Base-by-base conservation (phyloP, 2,113 vertebrate species). In the Pica pica region DNA sequence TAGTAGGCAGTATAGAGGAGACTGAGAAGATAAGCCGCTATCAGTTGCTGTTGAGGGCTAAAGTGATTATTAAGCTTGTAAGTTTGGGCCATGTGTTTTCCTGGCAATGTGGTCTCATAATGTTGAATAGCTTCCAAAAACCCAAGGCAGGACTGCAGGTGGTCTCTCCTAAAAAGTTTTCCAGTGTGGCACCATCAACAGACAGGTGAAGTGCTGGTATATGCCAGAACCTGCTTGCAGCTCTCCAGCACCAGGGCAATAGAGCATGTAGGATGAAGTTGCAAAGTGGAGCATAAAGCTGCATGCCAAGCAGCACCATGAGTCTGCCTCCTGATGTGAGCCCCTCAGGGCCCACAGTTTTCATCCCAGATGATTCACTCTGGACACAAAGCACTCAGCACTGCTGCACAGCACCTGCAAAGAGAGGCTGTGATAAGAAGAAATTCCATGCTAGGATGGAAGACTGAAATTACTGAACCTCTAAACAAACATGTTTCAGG, bases 21-120 rank as follows among this genome's bases (percentile, higher is more conserved):
- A 67, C 87, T 74, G 64, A 90, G 87, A 80, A 97, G 96, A 98
- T 98, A 98, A 98, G 57, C 76, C 70, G 53, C 79, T 95, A 95
- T 96, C 96, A 69, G 91, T 44, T 75, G 52, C 93, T 94, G 90
- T 93, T 96, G 83, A 95, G 89, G 97, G 90, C 81, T 96, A 91
- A 95, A 97, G 81, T 52, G 85, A 96, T 97, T 95, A 92, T 95
- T 95, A 91, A 93, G 83, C 87, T 94, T 61, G 3, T 82, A 80
- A 68, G 28, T 90, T 83, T 63, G 78, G 94, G 93, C 94, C 85
- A 85, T 94, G 91, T 97, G 88, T 77, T 94, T 92, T 96, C 93
- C 78, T 87, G 87, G 89, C 67, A 77, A 52, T 76, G 95, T 88
- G 77, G 91, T 41, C 39, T 95, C 76, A 91, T 79, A 65, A 89